Evolutionary conservation across 2,797 vertebrate species (phyloP).

Genomic region (Acomys russatus): DNA sequence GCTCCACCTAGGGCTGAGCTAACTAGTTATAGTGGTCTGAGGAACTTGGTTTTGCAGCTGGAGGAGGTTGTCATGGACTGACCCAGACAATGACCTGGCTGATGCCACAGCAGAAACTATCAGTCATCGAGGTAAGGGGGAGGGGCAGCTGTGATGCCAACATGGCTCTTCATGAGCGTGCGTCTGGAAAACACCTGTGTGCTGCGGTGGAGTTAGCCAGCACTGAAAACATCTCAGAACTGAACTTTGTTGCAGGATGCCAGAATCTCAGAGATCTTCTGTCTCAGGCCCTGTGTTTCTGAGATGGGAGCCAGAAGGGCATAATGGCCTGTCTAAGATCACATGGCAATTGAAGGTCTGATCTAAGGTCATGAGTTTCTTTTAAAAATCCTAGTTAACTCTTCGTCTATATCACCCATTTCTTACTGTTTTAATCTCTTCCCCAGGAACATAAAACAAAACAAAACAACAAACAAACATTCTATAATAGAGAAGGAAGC

Average conservation of each 20-base stretch:
- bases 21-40: background rate
- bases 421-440: slow-evolving; percentile 3
- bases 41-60: background rate
- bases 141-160: background rate
- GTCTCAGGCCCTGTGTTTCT: background rate
- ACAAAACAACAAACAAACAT: background rate
- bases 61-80: background rate
- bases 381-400: background rate
- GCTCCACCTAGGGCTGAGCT: too few relatives aligned
- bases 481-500: background rate
- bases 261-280: background rate
- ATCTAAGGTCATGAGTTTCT: background rate
- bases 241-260: background rate
- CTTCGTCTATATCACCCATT: background rate
- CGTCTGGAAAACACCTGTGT: background rate
- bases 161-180: background rate
- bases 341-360: background rate
- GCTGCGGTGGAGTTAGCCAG: background rate
- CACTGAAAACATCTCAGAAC: background rate
- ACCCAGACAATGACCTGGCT: background rate
- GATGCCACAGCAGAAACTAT: background rate
- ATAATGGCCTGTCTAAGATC: background rate
- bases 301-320: background rate
- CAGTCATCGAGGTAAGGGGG: background rate
- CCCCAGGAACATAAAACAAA: background rate